phyloP scores from a whole-genome alignment of 2,888 invertebrate genomes.

The Apamea epomidion region DNA sequence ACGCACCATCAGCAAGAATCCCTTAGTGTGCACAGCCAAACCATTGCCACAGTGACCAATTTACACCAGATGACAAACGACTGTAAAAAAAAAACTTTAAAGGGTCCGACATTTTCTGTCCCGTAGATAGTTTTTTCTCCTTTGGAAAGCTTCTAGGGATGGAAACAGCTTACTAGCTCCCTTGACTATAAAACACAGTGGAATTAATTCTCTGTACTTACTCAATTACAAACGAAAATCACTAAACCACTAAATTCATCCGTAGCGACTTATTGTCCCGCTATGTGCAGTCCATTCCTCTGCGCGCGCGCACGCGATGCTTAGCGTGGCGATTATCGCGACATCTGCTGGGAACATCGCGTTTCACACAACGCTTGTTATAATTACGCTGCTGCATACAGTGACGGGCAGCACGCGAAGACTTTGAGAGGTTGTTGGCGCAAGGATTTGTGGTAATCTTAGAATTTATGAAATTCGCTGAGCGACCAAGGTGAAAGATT shows the following conservation, averaged over 20 bases:
- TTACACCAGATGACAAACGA: not conserved
- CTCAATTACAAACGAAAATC: slow-evolving; percentile 10
- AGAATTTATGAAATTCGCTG: not conserved
- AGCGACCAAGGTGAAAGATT: not conserved
- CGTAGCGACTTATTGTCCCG: slow-evolving; percentile 57
- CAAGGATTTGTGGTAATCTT: slow-evolving; percentile 1
- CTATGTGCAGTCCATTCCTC: slow-evolving; percentile 50
- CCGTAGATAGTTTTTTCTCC: too few species aligned
- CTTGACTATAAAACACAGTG: not conserved
- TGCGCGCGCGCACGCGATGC: slow-evolving; percentile 69
- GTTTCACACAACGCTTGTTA: slow-evolving; percentile 70
- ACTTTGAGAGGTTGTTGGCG: slow-evolving; percentile 12
- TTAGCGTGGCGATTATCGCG: slow-evolving; percentile 68
- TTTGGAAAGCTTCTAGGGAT: not conserved
- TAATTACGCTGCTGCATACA: slow-evolving; percentile 60
- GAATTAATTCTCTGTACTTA: not conserved
- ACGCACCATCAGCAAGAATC: not conserved
- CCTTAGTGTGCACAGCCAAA: not conserved
- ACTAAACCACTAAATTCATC: slow-evolving; percentile 36
- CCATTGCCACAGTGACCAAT: not conserved
- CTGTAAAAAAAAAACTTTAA: too few species aligned
- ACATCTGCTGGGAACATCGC: slow-evolving; percentile 75
- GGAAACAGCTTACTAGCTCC: too few species aligned
- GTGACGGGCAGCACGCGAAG: slow-evolving; percentile 59
- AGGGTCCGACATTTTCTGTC: not conserved